Evolutionary conservation across 2,888 invertebrate species (phyloP).

Genomic region (Halictus ligatus): DNA sequence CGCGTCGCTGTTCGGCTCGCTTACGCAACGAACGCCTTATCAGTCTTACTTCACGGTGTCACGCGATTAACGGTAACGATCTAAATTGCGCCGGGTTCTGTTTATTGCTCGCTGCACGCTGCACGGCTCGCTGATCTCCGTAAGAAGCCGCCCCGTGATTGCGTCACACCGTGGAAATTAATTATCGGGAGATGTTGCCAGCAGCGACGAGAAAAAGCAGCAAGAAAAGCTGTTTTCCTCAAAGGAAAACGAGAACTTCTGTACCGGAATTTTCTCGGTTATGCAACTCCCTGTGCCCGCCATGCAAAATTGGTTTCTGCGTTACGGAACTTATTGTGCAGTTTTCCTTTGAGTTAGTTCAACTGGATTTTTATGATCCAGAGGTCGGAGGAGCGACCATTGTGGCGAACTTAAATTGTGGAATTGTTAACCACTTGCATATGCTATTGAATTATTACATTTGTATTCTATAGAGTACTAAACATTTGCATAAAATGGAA

Average conservation of each 20-base stretch:
- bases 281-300: background rate
- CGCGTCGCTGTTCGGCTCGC: constrained; percentile 36
- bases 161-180: constrained; percentile 8
- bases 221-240: background rate
- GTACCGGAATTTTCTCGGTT: background rate
- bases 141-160: constrained; percentile 18
- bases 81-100: constrained; percentile 29
- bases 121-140: constrained; percentile 16
- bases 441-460: too few species aligned
- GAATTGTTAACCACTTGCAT: too few species aligned
- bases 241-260: background rate
- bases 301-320: background rate
- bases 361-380: too few species aligned
- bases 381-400: too few species aligned
- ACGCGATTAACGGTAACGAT: constrained; percentile 38
- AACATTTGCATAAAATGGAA: too few species aligned
- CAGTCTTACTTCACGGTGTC: constrained; percentile 28
- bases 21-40: constrained; percentile 39
- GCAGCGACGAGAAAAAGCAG: background rate
- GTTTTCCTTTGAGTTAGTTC: background rate
- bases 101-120: constrained; percentile 15
- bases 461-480: too few species aligned
- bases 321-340: background rate
- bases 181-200: constrained; percentile 7
- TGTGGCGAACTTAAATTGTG: too few species aligned